Evolutionary conservation across 1,140 invertebrate species (phyloP).

Genomic region (Bombus breviceps): DNA sequence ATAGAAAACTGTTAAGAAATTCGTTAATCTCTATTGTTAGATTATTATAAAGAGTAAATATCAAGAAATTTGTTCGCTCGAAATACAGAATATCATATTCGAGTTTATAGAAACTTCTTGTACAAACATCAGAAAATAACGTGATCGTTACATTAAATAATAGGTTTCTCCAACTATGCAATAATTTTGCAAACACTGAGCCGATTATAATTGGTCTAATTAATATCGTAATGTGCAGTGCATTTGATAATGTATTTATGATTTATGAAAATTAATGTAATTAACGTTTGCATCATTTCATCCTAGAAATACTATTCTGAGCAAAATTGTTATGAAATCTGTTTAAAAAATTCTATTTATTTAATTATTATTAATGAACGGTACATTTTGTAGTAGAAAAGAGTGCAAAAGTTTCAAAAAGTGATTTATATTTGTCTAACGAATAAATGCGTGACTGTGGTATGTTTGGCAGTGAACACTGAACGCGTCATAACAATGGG

Average conservation of each 20-base stretch:
- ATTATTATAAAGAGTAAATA: neutral
- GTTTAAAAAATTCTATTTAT: too few relatives aligned
- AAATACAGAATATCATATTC: too few relatives aligned
- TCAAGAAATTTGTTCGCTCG: neutral
- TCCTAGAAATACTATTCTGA: neutral
- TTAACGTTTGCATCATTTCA: neutral
- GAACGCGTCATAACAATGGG: conserved; percentile 74
- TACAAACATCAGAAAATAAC: too few relatives aligned
- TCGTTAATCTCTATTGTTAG: neutral
- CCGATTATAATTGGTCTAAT: neutral
- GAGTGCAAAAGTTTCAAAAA: neutral
- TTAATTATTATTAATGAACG: neutral
- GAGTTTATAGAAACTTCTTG: too few relatives aligned
- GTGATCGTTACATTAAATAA: too few relatives aligned
- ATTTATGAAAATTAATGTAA: neutral
- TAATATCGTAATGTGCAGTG: neutral
- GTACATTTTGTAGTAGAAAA: neutral
- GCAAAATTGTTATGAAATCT: neutral
- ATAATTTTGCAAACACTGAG: neutral
- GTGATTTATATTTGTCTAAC: neutral
- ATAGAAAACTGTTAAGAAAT: neutral
- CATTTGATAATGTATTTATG: neutral
- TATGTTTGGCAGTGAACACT: conserved; percentile 29
- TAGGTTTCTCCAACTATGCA: neutral
- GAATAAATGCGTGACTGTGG: neutral